phyloP scores from a whole-genome alignment of 2,797 vertebrate species.

The Pangasius larnaudii region DNA sequence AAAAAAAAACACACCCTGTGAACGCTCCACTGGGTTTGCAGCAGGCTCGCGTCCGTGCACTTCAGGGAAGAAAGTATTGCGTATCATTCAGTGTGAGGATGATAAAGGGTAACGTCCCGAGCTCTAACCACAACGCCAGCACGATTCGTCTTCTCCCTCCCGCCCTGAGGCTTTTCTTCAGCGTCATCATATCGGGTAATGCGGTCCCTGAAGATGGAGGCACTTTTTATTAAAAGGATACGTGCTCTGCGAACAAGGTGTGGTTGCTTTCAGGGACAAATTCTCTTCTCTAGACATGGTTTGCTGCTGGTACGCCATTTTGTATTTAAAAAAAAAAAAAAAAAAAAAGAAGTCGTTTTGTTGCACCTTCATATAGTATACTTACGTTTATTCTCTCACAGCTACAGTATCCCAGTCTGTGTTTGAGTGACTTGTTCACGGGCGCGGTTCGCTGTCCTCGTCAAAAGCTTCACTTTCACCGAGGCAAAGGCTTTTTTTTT shows the following conservation, averaged over 20 bases:
- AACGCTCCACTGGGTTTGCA: constrained; percentile 22
- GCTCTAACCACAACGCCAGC: constrained; percentile 18
- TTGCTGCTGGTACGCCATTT: constrained; percentile 6
- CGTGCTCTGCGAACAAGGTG: background rate
- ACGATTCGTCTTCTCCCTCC: background rate
- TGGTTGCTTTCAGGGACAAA: constrained; percentile 17
- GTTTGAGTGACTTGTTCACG: background rate
- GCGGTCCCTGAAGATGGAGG: constrained; percentile 26
- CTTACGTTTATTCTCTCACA: background rate
- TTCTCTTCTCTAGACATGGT: background rate
- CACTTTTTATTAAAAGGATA: constrained; percentile 28
- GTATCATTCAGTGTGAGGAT: background rate
- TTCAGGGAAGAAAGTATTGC: constrained; percentile 15
- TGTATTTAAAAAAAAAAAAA: background rate
- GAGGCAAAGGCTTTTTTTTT: background rate
- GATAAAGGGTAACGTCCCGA: constrained; percentile 12
- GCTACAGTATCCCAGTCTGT: background rate
- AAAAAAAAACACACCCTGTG: constrained; percentile 17
- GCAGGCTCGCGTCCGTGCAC: constrained; percentile 1
- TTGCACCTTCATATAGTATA: background rate
- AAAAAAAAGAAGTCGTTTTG: background rate
- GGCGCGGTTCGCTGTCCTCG: background rate
- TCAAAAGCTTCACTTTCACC: background rate
- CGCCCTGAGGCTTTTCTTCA: constrained; percentile 49
- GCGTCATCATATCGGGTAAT: constrained; percentile 43